phyloP scores from a whole-genome alignment of 2,113 vertebrate species.

The Pseudonaja textilis region DNA sequence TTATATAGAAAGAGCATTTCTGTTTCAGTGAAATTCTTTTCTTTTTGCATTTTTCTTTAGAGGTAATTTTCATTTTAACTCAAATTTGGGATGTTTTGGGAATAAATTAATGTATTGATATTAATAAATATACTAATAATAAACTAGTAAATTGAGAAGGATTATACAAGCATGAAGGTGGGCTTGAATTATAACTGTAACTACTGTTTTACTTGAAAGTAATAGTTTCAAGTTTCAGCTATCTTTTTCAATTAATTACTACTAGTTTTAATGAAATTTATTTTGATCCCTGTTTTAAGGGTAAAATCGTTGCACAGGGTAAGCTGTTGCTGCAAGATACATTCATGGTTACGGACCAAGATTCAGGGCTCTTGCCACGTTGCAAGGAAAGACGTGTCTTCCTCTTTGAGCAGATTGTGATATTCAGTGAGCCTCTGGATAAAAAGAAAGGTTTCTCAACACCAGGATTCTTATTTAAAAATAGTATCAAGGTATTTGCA shows the following conservation, averaged over 20 bases:
- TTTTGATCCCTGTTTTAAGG: conserved; percentile 70
- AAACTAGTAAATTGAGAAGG: background rate
- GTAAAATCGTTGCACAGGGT: conserved; percentile 98
- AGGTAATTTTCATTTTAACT: background rate
- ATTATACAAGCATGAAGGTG: background rate
- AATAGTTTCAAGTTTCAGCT: background rate
- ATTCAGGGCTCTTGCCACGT: conserved; percentile 87
- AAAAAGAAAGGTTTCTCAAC: conserved; percentile 97
- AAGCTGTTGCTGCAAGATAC: conserved; percentile 94
- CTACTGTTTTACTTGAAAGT: background rate
- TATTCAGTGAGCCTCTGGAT: conserved; percentile 97
- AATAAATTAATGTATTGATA: background rate
- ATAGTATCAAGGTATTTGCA: conserved; percentile 89
- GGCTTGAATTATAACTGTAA: background rate
- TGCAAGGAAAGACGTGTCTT: conserved; percentile 95
- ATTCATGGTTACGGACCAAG: conserved; percentile 93
- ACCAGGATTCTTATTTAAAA: conserved; percentile 96
- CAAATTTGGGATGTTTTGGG: background rate
- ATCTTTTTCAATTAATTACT: background rate
- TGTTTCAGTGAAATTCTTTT: background rate
- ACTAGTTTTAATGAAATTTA: conserved; percentile 15
- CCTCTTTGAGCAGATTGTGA: conserved; percentile 97
- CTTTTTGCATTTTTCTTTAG: background rate
- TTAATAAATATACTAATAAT: background rate
- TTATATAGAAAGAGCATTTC: background rate